Evolutionary conservation across 2,888 invertebrate species (phyloP).

Genomic region (Napeogenes inachia): DNA sequence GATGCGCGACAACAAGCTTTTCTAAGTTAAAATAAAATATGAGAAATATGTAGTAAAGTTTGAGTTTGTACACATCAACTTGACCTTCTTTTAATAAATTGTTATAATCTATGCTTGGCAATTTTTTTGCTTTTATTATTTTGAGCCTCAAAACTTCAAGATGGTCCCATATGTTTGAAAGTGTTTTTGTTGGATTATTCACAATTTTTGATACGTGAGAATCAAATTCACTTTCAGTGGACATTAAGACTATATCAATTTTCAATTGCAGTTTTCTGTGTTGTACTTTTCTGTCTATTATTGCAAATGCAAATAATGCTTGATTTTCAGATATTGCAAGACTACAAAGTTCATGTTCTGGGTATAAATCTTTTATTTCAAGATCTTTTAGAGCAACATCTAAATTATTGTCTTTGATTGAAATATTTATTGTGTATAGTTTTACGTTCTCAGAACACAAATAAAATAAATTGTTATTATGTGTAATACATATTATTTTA

Average conservation of each 20-base stretch:
- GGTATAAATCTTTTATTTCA: slow-evolving; percentile 43
- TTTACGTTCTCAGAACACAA: slow-evolving; percentile 50
- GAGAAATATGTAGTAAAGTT: slow-evolving; percentile 52
- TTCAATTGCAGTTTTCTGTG: slow-evolving; percentile 46
- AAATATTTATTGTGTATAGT: slow-evolving; percentile 45
- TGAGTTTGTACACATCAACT: slow-evolving; percentile 49
- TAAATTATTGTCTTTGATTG: slow-evolving; percentile 31
- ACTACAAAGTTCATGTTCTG: slow-evolving; percentile 45
- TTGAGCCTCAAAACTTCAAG: slow-evolving; percentile 55
- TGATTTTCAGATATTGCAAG: slow-evolving; percentile 48
- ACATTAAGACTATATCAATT: slow-evolving; percentile 48
- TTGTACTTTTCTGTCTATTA: slow-evolving; percentile 46
- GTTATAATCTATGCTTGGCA: slow-evolving; percentile 46
- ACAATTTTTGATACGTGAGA: slow-evolving; percentile 41
- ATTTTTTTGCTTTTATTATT: slow-evolving; percentile 46
- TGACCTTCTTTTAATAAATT: slow-evolving; percentile 42
- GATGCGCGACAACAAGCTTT: slow-evolving; percentile 35
- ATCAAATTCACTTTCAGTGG: slow-evolving; percentile 35
- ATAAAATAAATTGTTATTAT: slow-evolving; percentile 38
- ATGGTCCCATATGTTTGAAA: slow-evolving; percentile 56
- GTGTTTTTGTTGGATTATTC: slow-evolving; percentile 46
- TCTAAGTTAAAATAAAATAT: slow-evolving; percentile 43
- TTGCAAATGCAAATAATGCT: slow-evolving; percentile 42
- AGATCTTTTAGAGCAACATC: slow-evolving; percentile 37
- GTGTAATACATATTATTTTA: slow-evolving; percentile 47